Base-by-base conservation (phyloP, 1,140 invertebrate species). In the Amyelois transitella region DNA sequence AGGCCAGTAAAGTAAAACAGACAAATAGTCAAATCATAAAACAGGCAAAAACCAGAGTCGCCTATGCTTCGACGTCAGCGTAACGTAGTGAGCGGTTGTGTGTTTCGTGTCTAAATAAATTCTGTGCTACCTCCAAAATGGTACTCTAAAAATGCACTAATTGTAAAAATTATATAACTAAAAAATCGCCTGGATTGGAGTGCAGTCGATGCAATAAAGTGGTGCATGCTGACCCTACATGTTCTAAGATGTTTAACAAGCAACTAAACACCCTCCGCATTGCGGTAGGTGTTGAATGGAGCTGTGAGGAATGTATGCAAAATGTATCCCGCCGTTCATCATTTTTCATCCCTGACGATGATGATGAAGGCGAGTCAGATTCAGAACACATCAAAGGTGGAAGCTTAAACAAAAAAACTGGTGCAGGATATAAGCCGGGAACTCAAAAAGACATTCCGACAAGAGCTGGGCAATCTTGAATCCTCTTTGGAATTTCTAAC, bases 261-360 rank as follows among this genome's bases (percentile, higher is more conserved):
- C 58, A 71, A 17, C n/a, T 48, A 20, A 20, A 38, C 6, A 51
- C 50, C 18, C 44, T 55, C 17, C 43, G 44, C 19, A 68, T 59
- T 50, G 55, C 69, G 0, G 25, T 55, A 17, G 61, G 61, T 7
- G 58, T 69, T 8, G 69, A 66, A 60, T 72, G 66, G 63, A 64
- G 65, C 20, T 68, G 69, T 43, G 59, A 68, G 18, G 62, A 66
- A 1, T 72, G 65, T 17, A 18, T 62, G 8, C 60, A 63, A 52
- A 66, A 66, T 21, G 6, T 61, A 0, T 62, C 69, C 0, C 63
- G 57, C 6, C 64, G 69, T 43, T 67, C 70, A 3, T 67, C 66
- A n/a, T n/a, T n/a, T n/a, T 1, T 59, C 63, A 59, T 63, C 14
- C 60, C 58, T 8, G 65, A 63, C n/a, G 55, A 63, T 8, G 60